These are phyloP conservation scores for Enteromius fasciolatus DNA, from an alignment of 2,797 vertebrate species.

Conservation along the genomic window DNA sequence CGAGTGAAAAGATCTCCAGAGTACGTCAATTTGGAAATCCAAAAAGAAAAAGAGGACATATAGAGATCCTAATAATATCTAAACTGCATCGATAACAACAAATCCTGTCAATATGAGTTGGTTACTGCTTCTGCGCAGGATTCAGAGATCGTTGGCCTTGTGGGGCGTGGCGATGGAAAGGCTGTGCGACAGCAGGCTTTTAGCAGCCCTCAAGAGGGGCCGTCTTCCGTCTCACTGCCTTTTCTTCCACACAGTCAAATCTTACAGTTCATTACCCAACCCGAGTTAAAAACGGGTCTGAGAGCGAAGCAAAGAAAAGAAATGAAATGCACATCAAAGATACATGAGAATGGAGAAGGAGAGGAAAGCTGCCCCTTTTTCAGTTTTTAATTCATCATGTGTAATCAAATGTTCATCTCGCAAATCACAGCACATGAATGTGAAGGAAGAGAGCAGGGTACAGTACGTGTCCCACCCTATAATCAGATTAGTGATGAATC, in stretches of 20 bases:
- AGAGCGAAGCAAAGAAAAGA: slow-evolving; percentile 45
- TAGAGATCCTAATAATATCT: background rate
- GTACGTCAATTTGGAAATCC: background rate
- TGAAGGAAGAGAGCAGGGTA: background rate
- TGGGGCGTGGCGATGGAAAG: slow-evolving; percentile 21
- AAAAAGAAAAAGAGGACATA: background rate
- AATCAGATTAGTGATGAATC: slow-evolving; percentile 3
- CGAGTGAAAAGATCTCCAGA: background rate
- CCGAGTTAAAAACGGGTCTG: slow-evolving; percentile 53
- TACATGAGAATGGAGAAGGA: slow-evolving; percentile 52
- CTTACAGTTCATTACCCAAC: slow-evolving; percentile 59
- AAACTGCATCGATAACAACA: background rate
- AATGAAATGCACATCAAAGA: slow-evolving; percentile 64
- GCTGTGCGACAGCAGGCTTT: slow-evolving; percentile 57
- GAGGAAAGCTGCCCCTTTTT: slow-evolving; percentile 12
- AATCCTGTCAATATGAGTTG: background rate
- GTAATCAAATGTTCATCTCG: slow-evolving; percentile 12
- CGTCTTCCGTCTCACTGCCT: slow-evolving; percentile 62
- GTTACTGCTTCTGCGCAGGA: background rate
- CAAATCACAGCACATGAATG: slow-evolving; percentile 11
- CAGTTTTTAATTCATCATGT: slow-evolving; percentile 20
- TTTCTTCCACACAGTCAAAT: slow-evolving; percentile 63
- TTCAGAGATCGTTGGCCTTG: background rate
- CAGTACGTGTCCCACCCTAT: background rate
- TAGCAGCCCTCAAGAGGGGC: slow-evolving; percentile 61